A percentile compares a stretch with the other conserved stretches of the same genome.
phyloP scores from a whole-genome alignment of 2,888 invertebrate species.

The Rapana venosa region DNA sequence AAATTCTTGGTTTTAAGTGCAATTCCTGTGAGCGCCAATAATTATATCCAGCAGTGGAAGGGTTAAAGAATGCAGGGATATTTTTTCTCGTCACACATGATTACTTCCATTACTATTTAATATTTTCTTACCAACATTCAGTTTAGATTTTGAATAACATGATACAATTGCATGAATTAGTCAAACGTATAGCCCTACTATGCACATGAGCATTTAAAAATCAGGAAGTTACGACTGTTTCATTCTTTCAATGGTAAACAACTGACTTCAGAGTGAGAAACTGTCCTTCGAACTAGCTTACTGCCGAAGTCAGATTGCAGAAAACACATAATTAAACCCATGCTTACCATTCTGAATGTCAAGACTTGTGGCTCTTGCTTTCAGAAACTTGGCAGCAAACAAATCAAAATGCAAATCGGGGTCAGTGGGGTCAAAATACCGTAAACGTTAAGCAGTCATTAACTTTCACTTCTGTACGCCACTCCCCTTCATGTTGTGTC shows the following conservation, averaged over 20 bases:
- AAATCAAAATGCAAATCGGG: too few species aligned
- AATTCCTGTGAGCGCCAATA: too few species aligned
- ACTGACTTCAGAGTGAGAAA: background rate
- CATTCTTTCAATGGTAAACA: background rate
- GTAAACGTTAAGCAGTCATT: background rate
- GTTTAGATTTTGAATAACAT: too few species aligned
- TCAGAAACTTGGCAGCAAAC: background rate
- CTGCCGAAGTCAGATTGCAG: background rate
- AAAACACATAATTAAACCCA: background rate
- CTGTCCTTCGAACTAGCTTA: background rate
- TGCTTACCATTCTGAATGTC: background rate
- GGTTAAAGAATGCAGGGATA: too few species aligned
- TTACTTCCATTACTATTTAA: too few species aligned
- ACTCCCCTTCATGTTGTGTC: conserved; percentile 16
- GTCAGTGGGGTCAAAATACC: background rate
- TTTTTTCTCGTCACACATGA: too few species aligned
- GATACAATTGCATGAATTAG: too few species aligned
- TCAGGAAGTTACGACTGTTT: background rate
- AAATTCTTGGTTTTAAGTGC: too few species aligned
- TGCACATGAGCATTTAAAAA: background rate
- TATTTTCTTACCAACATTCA: too few species aligned
- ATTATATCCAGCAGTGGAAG: too few species aligned
- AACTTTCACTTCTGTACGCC: conserved; percentile 25
- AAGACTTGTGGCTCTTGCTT: background rate
- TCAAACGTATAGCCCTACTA: background rate